Evolutionary conservation across 2,888 invertebrate genomes (phyloP), one percentile per base, ranked within the genome.

Genomic region (Cephonodes hylas): DNA sequence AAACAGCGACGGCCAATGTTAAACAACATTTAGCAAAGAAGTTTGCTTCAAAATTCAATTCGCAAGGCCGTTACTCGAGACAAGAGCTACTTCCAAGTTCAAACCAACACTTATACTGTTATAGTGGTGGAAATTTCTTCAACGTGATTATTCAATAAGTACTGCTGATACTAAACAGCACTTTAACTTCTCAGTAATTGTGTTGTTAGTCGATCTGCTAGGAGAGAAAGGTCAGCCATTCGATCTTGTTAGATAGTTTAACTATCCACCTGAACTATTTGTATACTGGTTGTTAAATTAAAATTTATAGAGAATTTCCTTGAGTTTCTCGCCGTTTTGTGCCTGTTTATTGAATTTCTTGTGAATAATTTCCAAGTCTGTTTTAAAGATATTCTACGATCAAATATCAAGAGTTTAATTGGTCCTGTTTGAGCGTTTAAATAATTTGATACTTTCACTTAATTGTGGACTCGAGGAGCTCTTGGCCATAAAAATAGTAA

Each of bases 1-100:
- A 25, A 59, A 38, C 18, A 27, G 7, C 22, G 15, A 42, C 31
- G 15, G 13, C 45, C 27, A 69, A 68, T 78, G 79, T 79, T 74
- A 76, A 74, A 79, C 73, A 84, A 84, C 72, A 81, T 72, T 65
- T 65, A 59, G 70, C 75, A 79, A 76, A 81, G 79, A 83, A 84
- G 77, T 81, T 83, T 76, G 77, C 73, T 70, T 76, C 68, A 72
- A 82, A 81, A 85, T 85, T 84, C 81, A 84, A 85, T 85, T 82
- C 81, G 77, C 84, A 82, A 80, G 79, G 77, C 81, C 83, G 79
- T 81, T 79, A 76, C 70, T 70, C 65, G 69, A 71, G 71, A 71
- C 73, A 77, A 79, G 72, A 69, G 73, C 67, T 72, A 67, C 75
- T 75, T 60, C 66, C 48, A 78, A 73, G 69, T 79, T 76, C 31